Evolutionary conservation across 30 jellyfish, hydroid and myxozoan genomes (phyloP).

Genomic region (Chrysaora quinquecirrha): DNA sequence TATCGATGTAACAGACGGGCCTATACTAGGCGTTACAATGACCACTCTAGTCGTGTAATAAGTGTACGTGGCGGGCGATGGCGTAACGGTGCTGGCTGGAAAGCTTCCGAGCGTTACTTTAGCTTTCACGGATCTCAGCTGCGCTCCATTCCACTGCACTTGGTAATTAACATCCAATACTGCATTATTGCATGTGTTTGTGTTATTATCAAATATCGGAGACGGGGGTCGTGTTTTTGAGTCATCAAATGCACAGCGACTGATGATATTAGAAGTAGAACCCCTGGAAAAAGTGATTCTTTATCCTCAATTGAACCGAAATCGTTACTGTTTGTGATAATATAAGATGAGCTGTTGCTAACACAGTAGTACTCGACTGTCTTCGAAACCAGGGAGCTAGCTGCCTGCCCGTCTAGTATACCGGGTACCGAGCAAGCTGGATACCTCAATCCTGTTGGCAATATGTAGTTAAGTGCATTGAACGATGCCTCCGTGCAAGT

Average conservation of each 20-base stretch:
- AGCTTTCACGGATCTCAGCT: slow-evolving; percentile 41
- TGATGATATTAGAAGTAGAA: background rate
- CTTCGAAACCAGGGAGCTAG: slow-evolving; percentile 21
- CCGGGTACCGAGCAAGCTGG: slow-evolving; percentile 68
- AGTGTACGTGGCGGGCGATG: slow-evolving; percentile 45
- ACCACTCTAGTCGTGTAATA: slow-evolving; percentile 14
- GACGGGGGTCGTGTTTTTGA: slow-evolving; percentile 54
- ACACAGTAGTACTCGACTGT: slow-evolving; percentile 71
- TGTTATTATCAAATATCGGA: slow-evolving; percentile 20
- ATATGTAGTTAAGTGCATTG: slow-evolving; percentile 35
- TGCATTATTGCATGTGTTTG: slow-evolving; percentile 59
- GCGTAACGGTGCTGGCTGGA: slow-evolving; percentile 32
- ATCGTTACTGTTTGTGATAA: background rate
- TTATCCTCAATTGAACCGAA: background rate
- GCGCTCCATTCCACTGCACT: slow-evolving; percentile 52
- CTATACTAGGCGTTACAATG: slow-evolving; percentile 1
- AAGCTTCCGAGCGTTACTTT: slow-evolving; percentile 57
- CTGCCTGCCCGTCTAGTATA: slow-evolving; percentile 36
- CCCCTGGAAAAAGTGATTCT: slow-evolving; percentile 35
- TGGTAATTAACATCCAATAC: slow-evolving; percentile 65
- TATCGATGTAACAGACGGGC: background rate
- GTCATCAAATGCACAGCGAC: slow-evolving; percentile 55
- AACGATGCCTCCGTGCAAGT: slow-evolving; percentile 34
- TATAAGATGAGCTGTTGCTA: slow-evolving; percentile 7
- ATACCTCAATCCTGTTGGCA: slow-evolving; percentile 14